Conservation (phyloP, 2,113 vertebrate species). For the Xiphophorus maculatus region DNA sequence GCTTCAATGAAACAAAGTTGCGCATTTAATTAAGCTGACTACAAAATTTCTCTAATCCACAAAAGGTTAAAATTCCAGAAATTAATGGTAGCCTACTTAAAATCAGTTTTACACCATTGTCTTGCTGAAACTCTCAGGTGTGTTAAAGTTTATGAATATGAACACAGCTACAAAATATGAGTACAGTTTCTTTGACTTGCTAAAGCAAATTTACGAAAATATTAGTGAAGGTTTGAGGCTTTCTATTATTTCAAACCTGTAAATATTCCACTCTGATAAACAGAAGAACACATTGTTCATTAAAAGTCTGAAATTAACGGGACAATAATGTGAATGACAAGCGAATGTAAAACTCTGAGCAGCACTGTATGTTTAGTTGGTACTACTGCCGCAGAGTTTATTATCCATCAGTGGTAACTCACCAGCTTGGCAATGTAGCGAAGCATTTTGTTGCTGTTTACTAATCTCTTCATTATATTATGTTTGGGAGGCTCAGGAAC, state of each 20-base stretch:
- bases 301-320: not conserved
- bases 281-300: not conserved
- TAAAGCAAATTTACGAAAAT: not conserved
- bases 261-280: not conserved
- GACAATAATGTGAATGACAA: not conserved
- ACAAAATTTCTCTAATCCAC: too few species aligned
- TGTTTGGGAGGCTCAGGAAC: conserved; percentile 86
- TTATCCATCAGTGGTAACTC: conserved; percentile 56
- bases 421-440: conserved; percentile 86
- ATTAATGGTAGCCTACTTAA: too few species aligned
- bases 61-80: too few species aligned
- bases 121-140: not conserved
- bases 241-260: not conserved
- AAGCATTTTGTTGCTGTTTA: conserved; percentile 86
- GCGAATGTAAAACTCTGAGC: too few species aligned
- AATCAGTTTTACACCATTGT: too few species aligned
- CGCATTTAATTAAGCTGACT: too few species aligned
- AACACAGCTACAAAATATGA: not conserved
- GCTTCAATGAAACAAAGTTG: too few species aligned
- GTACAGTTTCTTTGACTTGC: not conserved
- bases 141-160: not conserved
- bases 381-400: not conserved
- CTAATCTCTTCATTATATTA: conserved; percentile 86
- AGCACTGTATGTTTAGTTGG: too few species aligned
- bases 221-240: not conserved